A percentile compares a stretch with the other conserved stretches of the same genome.
These are phyloP conservation scores for Poecilia gillii DNA, from an alignment of 2,797 vertebrate species.

Conservation along the genomic window DNA sequence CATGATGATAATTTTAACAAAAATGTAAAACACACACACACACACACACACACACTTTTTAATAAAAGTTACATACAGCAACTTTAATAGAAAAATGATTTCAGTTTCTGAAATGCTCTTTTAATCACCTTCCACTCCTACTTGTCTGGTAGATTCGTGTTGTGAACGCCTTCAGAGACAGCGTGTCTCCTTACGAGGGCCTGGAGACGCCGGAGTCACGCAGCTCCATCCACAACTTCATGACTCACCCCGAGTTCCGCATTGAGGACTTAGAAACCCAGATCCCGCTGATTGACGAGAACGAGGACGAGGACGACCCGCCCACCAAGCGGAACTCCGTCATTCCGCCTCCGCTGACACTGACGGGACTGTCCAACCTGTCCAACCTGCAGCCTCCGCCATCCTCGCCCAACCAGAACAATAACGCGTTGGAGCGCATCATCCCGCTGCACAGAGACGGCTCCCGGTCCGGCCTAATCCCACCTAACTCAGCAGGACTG, in stretches of 20 bases:
- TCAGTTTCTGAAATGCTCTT: neutral
- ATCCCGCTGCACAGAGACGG: slow-evolving; percentile 88
- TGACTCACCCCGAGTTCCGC: slow-evolving; percentile 96
- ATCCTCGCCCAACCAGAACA: slow-evolving; percentile 90
- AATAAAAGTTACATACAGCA: too few species aligned
- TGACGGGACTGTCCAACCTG: slow-evolving; percentile 38
- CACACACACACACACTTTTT: too few species aligned
- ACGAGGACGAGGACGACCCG: slow-evolving; percentile 90
- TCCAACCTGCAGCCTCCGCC: slow-evolving; percentile 63
- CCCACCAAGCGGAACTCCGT: slow-evolving; percentile 89
- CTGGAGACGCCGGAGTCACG: slow-evolving; percentile 96
- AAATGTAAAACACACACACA: too few species aligned
- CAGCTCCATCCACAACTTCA: slow-evolving; percentile 99
- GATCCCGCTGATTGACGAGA: slow-evolving; percentile 96
- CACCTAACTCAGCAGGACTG: slow-evolving; percentile 68
- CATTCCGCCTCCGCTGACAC: slow-evolving; percentile 44
- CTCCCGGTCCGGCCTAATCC: slow-evolving; percentile 83
- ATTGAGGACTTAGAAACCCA: slow-evolving; percentile 93
- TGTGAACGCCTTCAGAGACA: slow-evolving; percentile 95
- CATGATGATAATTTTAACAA: too few species aligned
- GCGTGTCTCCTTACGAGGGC: slow-evolving; percentile 95
- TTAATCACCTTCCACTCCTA: neutral
- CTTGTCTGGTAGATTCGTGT: slow-evolving; percentile 89
- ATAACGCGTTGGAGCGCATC: slow-evolving; percentile 88
- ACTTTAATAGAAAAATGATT: neutral